A percentile compares a stretch with the other conserved stretches of the same genome.
phyloP scores from a whole-genome alignment of 2,113 vertebrate genomes.

The Muntiacus reevesi region DNA sequence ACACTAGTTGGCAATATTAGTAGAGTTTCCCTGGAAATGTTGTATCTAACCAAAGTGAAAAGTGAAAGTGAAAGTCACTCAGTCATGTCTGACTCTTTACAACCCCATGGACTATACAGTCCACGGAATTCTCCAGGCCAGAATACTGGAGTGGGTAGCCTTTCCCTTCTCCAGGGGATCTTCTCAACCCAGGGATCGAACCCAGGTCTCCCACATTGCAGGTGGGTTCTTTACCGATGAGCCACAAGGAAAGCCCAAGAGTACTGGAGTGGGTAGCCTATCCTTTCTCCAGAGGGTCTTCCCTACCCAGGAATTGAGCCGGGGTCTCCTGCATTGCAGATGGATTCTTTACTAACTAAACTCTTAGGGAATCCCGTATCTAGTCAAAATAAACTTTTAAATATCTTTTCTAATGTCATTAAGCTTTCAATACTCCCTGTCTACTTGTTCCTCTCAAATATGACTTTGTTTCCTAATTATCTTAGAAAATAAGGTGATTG shows the following conservation, averaged over 20 bases:
- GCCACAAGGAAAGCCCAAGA: not conserved
- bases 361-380: not conserved
- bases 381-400: not conserved
- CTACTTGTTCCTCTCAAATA: not conserved
- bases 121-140: not conserved
- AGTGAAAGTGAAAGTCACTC: not conserved
- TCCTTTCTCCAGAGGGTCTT: not conserved
- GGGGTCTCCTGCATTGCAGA: not conserved
- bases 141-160: not conserved
- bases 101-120: not conserved
- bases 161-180: not conserved
- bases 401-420: not conserved
- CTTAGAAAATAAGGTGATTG: not conserved
- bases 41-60: not conserved
- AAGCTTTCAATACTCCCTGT: not conserved
- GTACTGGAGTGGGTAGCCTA: not conserved
- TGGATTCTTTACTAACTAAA: fast-evolving
- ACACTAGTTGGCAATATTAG: not conserved
- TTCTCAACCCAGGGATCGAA: not conserved
- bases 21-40: not conserved
- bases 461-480: not conserved
- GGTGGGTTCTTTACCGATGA: not conserved
- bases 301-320: fast-evolving
- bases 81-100: not conserved
- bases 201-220: not conserved